A percentile compares a stretch with the other conserved stretches of the same genome.
Conservation (phyloP, 1,140 invertebrate genomes). For the Drosophila willistoni region DNA sequence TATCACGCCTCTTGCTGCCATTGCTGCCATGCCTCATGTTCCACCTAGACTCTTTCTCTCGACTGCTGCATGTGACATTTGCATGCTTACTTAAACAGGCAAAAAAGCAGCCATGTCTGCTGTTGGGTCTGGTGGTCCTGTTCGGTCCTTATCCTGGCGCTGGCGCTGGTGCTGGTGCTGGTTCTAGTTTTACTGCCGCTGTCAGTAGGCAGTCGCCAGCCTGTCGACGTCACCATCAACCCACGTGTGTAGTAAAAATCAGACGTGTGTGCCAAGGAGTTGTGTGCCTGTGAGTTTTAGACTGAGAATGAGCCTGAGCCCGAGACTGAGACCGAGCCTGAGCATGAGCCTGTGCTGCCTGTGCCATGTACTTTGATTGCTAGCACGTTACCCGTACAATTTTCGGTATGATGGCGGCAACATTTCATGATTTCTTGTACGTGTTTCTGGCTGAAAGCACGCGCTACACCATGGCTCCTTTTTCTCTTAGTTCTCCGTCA, state of each 20-base stretch:
- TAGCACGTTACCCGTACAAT: conserved; percentile 81
- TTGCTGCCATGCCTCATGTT: background rate
- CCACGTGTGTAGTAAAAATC: conserved; percentile 80
- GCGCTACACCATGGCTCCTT: conserved; percentile 35
- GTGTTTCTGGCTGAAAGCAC: conserved; percentile 70
- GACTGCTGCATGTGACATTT: conserved; percentile 74
- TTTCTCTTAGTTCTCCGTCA: background rate
- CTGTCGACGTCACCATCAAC: conserved; percentile 76
- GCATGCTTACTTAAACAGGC: conserved; percentile 81
- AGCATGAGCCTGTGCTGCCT: conserved; percentile 22
- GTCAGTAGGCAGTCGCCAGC: conserved; percentile 59
- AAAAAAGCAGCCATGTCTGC: conserved; percentile 49
- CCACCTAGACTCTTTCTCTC: conserved; percentile 7
- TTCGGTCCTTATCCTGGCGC: background rate
- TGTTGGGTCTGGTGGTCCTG: background rate
- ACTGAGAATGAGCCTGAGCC: background rate
- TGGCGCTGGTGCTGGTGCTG: conserved; percentile 17
- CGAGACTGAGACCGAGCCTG: background rate
- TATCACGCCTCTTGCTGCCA: conserved; percentile 48
- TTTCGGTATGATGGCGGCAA: conserved; percentile 81
- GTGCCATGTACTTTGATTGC: conserved; percentile 75
- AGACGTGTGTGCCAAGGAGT: conserved; percentile 53
- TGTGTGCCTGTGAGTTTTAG: conserved; percentile 21
- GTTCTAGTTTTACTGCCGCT: conserved; percentile 13
- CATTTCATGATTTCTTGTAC: conserved; percentile 82